A percentile compares a stretch with the other conserved stretches of the same genome.
These are phyloP conservation scores for Drosophila aldrichi DNA, from an alignment of 2,888 invertebrate species.

Conservation along the genomic window DNA sequence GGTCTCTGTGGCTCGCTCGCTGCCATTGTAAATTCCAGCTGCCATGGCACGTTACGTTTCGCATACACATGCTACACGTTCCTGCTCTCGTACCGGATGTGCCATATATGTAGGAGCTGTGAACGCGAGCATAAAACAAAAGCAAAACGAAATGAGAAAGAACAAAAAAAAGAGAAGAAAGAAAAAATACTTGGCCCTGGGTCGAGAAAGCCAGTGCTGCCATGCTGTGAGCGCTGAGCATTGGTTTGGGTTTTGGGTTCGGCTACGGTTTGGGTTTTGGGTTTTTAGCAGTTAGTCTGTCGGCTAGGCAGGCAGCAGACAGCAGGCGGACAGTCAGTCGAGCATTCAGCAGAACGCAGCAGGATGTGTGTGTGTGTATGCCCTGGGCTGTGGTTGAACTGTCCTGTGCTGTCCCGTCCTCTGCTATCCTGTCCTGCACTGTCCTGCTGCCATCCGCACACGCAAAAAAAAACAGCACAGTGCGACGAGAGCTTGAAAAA, in stretches of 20 bases:
- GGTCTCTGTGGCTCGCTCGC: constrained; percentile 10
- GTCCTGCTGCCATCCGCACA: constrained; percentile 1
- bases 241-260: not conserved
- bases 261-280: not conserved
- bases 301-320: too few relatives aligned
- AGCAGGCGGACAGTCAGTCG: constrained; percentile 3
- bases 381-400: constrained; percentile 62
- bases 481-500: constrained; percentile 7
- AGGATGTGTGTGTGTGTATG: constrained; percentile 74
- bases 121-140: constrained; percentile 8
- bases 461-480: constrained; percentile 6
- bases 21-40: constrained; percentile 78
- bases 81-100: constrained; percentile 58
- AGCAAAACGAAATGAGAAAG: not conserved
- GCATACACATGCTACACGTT: constrained; percentile 25
- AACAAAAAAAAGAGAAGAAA: constrained; percentile 23
- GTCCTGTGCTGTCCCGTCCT: not conserved
- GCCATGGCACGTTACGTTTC: constrained; percentile 58
- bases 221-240: constrained; percentile 16
- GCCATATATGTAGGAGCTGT: constrained; percentile 52
- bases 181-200: constrained; percentile 60
- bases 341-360: constrained; percentile 25
- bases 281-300: constrained; percentile 9
- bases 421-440: not conserved
- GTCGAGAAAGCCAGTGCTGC: constrained; percentile 18